A percentile compares a stretch with the other conserved stretches of the same genome.
These are phyloP conservation scores for Collichthys lucidus DNA, from an alignment of 2,113 vertebrate species.

Conservation along the genomic window DNA sequence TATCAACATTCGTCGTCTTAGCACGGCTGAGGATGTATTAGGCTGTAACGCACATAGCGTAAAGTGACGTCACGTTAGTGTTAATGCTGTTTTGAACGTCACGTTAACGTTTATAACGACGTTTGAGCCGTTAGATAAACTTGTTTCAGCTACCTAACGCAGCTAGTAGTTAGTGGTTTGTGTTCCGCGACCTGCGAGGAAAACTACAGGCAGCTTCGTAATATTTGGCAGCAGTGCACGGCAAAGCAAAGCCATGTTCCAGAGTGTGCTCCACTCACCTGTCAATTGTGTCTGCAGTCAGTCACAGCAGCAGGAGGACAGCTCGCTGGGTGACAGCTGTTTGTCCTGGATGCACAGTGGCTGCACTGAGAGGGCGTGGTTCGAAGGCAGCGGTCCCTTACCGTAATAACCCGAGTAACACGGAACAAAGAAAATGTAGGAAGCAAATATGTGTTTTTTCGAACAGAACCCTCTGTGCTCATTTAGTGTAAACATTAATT, in stretches of 20 bases:
- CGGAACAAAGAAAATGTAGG: background rate
- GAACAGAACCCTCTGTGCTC: background rate
- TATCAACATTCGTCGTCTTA: background rate
- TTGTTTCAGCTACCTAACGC: background rate
- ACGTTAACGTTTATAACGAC: background rate
- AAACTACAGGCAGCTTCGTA: background rate
- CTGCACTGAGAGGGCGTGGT: slow-evolving; percentile 31
- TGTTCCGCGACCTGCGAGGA: background rate
- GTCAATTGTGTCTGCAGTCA: slow-evolving; percentile 33
- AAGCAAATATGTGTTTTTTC: background rate
- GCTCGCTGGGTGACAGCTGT: background rate
- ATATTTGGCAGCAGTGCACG: no score
- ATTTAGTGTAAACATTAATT: background rate
- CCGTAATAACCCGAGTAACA: slow-evolving; percentile 52
- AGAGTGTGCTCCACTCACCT: slow-evolving; percentile 41
- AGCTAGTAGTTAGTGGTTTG: background rate
- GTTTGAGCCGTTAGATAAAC: background rate
- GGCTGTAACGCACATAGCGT: background rate
- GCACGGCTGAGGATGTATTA: background rate
- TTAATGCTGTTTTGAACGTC: background rate
- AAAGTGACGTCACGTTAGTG: background rate
- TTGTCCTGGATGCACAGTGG: background rate
- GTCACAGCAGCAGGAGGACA: slow-evolving; percentile 49
- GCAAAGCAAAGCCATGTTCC: background rate
- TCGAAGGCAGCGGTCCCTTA: background rate